Percentiles rank a stretch among this genome's conserved stretches.
Evolutionary conservation across 2,113 vertebrate species (phyloP).

Genomic region (Cygnus buccinator): DNA sequence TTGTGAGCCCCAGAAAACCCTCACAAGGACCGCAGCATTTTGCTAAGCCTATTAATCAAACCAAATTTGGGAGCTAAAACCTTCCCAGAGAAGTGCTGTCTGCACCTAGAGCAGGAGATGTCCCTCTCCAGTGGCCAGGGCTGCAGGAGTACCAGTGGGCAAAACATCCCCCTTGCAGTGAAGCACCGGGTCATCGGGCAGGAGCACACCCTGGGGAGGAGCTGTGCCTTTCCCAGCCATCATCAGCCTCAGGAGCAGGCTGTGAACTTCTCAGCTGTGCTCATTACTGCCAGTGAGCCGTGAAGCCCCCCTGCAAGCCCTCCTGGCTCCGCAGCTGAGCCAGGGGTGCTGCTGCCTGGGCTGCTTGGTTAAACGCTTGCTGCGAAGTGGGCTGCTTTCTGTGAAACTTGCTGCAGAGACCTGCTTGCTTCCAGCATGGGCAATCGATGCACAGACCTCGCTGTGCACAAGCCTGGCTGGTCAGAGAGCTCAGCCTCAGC

Average conservation of each 20-base stretch:
- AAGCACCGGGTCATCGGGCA: background rate
- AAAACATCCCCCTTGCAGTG: background rate
- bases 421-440: background rate
- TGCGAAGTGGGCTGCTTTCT: background rate
- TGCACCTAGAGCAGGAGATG: background rate
- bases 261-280: background rate
- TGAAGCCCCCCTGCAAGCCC: background rate
- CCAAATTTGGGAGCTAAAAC: background rate
- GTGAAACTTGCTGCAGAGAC: background rate
- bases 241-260: background rate
- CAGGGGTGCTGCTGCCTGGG: background rate
- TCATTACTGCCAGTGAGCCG: rapidly evolving
- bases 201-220: background rate
- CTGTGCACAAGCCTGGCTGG: background rate
- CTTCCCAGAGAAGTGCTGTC: background rate
- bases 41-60: background rate
- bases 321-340: background rate
- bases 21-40: background rate
- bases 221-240: background rate
- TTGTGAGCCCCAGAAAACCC: background rate
- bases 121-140: background rate
- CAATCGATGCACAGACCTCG: rapidly evolving
- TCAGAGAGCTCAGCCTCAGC: background rate
- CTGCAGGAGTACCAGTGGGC: background rate
- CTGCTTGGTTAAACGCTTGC: background rate